Evolutionary conservation across 2,113 vertebrate species (phyloP), one percentile per base, ranked within the genome.

Genomic region (Gasterosteus aculeatus): DNA sequence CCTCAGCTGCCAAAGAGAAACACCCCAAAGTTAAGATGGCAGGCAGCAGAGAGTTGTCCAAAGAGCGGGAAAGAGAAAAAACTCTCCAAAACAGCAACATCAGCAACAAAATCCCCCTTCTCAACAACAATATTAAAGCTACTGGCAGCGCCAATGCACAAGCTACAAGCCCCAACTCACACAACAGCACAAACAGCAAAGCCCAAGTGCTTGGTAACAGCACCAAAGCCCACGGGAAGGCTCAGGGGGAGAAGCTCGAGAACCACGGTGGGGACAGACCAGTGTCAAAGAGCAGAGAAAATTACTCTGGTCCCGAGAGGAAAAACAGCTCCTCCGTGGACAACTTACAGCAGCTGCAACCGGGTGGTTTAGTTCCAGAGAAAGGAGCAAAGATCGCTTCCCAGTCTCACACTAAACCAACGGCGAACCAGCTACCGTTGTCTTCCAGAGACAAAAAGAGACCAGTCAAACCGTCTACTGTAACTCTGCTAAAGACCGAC

Each of bases 391-490:
- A 94, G 87, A 82, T 77, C 4, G 75, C 85, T 7, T 75, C 92
- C 22, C 85, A 93, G 53, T 69, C 65, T 53, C 95, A 93, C 58
- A n/a, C 73, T 5, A 94, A 78, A 56, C 84, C 91, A 78, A 68
- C 90, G 10, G 93, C 94, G 68, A 96, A 96, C 57, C 91, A 90
- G 53, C 72, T 87, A 0, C 91, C 92, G 56, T 46, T 90, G 87
- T 39, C 93, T 88, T 41, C 91, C 75, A 92, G 95, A 62, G 96
- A 95, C 88, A 95, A 95, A 58, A 97, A 95, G 69, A 95, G 94
- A 79, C 91, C 94, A 0, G 93, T 95, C 39, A 97, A 96, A 88
- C 92, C 94, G 4, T 93, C 94, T 0, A 72, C 95, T 75, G 94
- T 94, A 39, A 90, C 94, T 29, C 92, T 69, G 5, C 44, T 84